Evolutionary conservation across 2,113 vertebrate genomes (phyloP), one percentile per base, ranked within the genome.

Genomic region (Brienomyrus longianalis): DNA sequence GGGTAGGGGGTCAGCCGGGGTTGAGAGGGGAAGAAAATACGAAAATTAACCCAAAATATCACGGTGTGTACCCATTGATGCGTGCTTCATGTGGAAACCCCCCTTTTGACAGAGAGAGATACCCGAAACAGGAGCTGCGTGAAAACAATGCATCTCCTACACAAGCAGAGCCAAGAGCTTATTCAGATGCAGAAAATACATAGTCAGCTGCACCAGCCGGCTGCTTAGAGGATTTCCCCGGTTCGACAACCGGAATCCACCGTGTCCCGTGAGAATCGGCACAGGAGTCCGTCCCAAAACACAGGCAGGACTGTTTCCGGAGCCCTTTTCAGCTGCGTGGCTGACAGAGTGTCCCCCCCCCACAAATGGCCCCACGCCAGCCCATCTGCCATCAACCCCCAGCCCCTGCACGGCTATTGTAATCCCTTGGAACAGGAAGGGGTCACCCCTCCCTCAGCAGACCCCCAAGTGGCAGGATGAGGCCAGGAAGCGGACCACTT

Each of bases 351-450:
- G 94, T 96, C 96, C 96, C 94, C 95, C 95, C 95, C 95, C 95
- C 96, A 96, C 97, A 96, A 89, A 93, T 97, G 96, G 96, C 96
- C 93, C 94, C 92, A 91, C 91, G 96, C 97, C 97, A 97, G 91
- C 95, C 96, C 97, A 97, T 97, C 97, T 97, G 48, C 85, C 85
- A 54, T n/a, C 54, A 21, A 45, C 10, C 77, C 62, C 62, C 47
- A 35, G 48, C 54, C 84, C 35, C 31, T 39, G 7, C 62, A 43
- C 0, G 35, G 59, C 56, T 84, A 62, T 47, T 84, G 90, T 74
- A 87, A 74, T 87, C 89, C 94, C 95, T 95, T 45, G 39, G 95
- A 96, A 96, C 96, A 95, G 95, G 95, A 95, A 92, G 93, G 94
- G 95, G 94, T 21, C 92, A 8, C 7, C 17, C 27, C 56, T 45